Evolutionary conservation across 2,888 invertebrate genomes (phyloP).

Genomic region (Drosophila prostipennis): DNA sequence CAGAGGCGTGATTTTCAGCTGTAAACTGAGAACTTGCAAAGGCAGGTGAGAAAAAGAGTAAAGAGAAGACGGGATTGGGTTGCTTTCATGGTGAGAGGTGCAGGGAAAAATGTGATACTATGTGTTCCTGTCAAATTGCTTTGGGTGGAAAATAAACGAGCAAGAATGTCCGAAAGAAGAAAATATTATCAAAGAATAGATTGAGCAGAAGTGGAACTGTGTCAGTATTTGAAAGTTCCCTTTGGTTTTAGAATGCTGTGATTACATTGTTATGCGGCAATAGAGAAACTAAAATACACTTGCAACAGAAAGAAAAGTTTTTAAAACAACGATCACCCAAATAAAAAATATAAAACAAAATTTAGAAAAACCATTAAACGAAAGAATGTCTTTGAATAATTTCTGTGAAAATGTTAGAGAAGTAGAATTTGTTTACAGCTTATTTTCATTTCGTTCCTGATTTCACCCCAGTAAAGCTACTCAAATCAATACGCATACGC

Average conservation of each 20-base stretch:
- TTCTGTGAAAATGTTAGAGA: not conserved
- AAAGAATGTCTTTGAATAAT: fast-evolving
- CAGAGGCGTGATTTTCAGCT: conserved; percentile 57
- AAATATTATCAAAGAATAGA: not conserved
- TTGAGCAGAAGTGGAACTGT: not conserved
- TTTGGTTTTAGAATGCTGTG: not conserved
- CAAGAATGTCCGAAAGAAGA: not conserved
- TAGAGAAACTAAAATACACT: too few relatives aligned
- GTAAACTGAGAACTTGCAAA: conserved; percentile 16
- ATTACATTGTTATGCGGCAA: too few relatives aligned
- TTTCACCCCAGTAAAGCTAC: conserved; percentile 6
- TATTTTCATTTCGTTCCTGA: not conserved
- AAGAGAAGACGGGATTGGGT: not conserved
- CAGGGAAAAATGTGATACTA: not conserved
- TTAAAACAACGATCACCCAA: not conserved
- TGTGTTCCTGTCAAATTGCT: conserved; percentile 12
- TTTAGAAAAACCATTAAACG: not conserved
- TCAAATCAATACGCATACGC: conserved; percentile 68
- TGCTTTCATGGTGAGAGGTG: not conserved
- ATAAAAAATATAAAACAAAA: not conserved
- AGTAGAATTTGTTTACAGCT: too few relatives aligned
- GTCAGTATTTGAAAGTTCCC: not conserved
- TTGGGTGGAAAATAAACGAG: not conserved
- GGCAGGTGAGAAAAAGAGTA: conserved; percentile 15
- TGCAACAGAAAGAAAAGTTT: too few relatives aligned